Base-by-base conservation (phyloP, 2,888 invertebrate species). In the Sympetrum striolatum region DNA sequence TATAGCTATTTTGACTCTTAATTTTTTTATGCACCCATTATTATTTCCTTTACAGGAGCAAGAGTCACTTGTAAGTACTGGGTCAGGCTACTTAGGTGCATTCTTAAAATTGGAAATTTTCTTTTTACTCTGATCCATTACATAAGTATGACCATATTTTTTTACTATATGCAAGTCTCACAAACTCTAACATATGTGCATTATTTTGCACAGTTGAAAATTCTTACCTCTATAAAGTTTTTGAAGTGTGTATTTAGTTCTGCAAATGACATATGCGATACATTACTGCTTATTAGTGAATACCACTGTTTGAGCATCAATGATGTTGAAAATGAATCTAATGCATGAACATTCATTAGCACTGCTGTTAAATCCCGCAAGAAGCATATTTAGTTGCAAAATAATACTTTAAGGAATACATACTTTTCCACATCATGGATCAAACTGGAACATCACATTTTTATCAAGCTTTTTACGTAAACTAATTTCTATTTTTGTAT, bases 61-160 rank as follows among this genome's bases (percentile, higher is more conserved):
- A 94, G 96, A 95, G 93, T 95, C 95, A 93, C 94, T 96, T 95
- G 96, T 96, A 96, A 96, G 96, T 96, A 95, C 93, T 35, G 81
- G 60, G 35, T 86, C 86, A 86, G 86, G 86, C 86, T 86, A 58
- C 60, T 58, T 86, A 86, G 86, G 86, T 60, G 86, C 58, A 79
- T 80, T 58, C 35, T 64, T 53, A 60, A 90, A 64, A 60, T 80
- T 31, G 35, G 80, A 44, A 81, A 58, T 73, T 90, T 90, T 58
- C n/a, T 25, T 81, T 79, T 44, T 22, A 80, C 73, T 53, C 37
- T 39, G 58, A 31, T 90, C 37, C 22, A n/a, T 73, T 91, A 31
- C 60, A 86, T 86, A 86, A 86, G 86, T 86, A 86, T 86, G 86
- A 37, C 60, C 60, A 86, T 44, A 12, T 53, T 35, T 86, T 86